phyloP scores from a whole-genome alignment of 2,113 vertebrate genomes.

The Archocentrus centrarchus region DNA sequence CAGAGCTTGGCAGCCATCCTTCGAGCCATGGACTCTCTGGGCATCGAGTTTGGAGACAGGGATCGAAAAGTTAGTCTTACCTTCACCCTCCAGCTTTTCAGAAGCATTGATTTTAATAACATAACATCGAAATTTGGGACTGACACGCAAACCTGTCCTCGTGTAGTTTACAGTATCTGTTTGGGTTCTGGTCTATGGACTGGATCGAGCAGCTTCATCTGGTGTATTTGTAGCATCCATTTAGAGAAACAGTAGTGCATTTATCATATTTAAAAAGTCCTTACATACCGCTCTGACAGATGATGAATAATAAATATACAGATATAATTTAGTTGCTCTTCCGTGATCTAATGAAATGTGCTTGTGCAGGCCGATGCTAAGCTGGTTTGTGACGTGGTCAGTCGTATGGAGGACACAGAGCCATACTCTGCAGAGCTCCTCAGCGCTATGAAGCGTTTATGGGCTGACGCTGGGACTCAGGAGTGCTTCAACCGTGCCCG shows the following conservation, averaged over 20 bases:
- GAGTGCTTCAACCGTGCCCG: slow-evolving; percentile 96
- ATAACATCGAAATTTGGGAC: not conserved
- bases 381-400: slow-evolving; percentile 97
- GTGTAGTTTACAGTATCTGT: not conserved
- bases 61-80: slow-evolving; percentile 88
- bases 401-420: slow-evolving; percentile 98
- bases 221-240: not conserved
- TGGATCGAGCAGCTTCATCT: not conserved
- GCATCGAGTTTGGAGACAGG: slow-evolving; percentile 95
- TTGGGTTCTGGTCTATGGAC: not conserved
- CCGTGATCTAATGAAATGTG: slow-evolving; percentile 26
- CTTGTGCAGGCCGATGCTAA: slow-evolving; percentile 90
- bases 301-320: not conserved
- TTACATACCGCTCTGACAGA: not conserved
- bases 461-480: slow-evolving; percentile 93
- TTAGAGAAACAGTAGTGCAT: not conserved
- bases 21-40: slow-evolving; percentile 96
- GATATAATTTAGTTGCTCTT: not conserved
- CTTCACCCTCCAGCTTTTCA: not conserved
- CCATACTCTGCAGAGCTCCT: slow-evolving; percentile 96
- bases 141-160: no score
- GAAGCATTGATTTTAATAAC: not conserved
- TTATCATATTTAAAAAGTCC: not conserved
- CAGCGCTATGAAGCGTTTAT: slow-evolving; percentile 92
- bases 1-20: slow-evolving; percentile 97